Percentiles rank a stretch among this genome's conserved stretches.
Evolutionary conservation across 1,140 invertebrate species (phyloP).

Genomic region (Diprion similis): DNA sequence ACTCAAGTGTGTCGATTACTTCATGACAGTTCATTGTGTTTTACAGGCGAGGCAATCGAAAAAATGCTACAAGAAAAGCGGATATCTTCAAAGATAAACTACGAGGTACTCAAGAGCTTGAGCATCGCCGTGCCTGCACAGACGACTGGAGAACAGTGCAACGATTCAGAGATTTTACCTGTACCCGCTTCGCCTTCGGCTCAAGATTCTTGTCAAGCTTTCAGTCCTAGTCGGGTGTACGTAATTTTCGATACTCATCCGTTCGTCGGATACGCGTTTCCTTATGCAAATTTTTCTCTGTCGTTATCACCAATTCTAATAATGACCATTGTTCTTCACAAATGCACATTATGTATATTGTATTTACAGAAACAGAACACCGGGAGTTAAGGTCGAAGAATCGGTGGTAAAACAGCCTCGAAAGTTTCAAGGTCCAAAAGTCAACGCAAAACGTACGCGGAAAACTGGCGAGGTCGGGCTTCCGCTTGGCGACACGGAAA

Average conservation of each 20-base stretch:
- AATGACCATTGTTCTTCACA: too few relatives aligned
- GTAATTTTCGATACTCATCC: background rate
- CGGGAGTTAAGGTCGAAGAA: slow-evolving; percentile 21
- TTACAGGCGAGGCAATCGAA: slow-evolving; percentile 85
- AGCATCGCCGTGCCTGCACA: slow-evolving; percentile 57
- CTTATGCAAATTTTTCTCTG: too few relatives aligned
- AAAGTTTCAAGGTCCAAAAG: background rate
- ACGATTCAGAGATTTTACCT: background rate
- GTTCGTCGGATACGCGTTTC: too few relatives aligned
- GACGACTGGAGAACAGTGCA: background rate
- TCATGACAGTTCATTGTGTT: background rate
- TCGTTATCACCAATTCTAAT: too few relatives aligned
- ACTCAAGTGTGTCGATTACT: background rate
- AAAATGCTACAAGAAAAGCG: slow-evolving; percentile 95
- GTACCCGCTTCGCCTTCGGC: background rate
- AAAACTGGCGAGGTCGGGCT: background rate
- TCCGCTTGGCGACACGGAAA: background rate
- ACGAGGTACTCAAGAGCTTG: slow-evolving; percentile 91
- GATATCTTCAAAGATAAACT: slow-evolving; percentile 97
- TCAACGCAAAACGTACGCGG: background rate
- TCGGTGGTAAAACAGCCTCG: background rate
- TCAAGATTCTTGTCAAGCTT: background rate
- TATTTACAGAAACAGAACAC: background rate
- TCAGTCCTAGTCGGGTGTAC: background rate
- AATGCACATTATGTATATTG: too few relatives aligned